A percentile compares a stretch with the other conserved stretches of the same genome.
phyloP scores from a whole-genome alignment of 2,113 vertebrate species.

The Chionis minor region DNA sequence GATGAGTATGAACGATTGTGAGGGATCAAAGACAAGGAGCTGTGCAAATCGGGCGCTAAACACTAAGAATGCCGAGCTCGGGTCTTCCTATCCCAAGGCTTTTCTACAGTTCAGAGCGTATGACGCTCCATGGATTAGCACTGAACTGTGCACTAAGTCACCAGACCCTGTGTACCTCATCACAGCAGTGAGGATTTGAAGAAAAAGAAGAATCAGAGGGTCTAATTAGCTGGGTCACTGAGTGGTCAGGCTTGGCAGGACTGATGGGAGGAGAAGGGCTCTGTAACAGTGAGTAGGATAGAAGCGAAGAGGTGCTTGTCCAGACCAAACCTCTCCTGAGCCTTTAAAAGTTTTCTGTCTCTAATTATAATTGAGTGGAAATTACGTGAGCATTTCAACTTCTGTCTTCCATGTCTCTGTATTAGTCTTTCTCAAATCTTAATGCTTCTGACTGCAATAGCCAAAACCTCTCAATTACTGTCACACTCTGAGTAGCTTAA shows the following conservation, averaged over 20 bases:
- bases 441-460: background rate
- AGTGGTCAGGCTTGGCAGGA: background rate
- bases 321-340: background rate
- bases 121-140: background rate
- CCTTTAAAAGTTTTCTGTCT: background rate
- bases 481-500: background rate
- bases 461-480: slow-evolving; percentile 17
- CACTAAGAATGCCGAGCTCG: background rate
- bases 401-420: background rate
- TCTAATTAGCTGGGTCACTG: background rate
- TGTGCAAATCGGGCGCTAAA: background rate
- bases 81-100: background rate
- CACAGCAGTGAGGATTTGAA: background rate
- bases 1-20: background rate
- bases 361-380: background rate
- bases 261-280: background rate
- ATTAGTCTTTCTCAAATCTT: background rate
- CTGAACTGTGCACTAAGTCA: background rate
- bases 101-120: background rate
- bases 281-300: background rate
- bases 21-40: background rate
- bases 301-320: background rate
- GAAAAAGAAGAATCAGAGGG: background rate
- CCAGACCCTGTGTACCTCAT: background rate
- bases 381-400: background rate